Evolutionary conservation across 1,140 invertebrate species (phyloP), one percentile per base, ranked within the genome.

Genomic region (Heliothis subflexa): DNA sequence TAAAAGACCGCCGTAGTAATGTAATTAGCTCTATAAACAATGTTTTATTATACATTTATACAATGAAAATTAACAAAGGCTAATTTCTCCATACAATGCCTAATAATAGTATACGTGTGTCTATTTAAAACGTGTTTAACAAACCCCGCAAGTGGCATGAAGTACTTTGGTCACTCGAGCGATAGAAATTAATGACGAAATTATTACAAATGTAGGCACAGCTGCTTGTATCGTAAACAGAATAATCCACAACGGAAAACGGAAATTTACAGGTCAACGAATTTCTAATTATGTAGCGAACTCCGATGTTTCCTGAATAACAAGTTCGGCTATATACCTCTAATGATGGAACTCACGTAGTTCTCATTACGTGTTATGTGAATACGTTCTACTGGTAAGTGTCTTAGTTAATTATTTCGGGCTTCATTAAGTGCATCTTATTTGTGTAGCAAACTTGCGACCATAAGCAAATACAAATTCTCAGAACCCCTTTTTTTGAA

Each of bases 221-320:
- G 79, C 77, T 83, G 82, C 74, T 79, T 57, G 81, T 79, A 81
- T 81, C 59, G 81, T 81, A 79, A 79, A 81, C 79, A 78, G 73
- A 61, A 78, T 61, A 25, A 72, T 68, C 72, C 72, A 71, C 64
- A 68, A 76, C 71, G 70, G 72, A 74, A 40, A 71, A 57, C 74
- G 61, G 64, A 83, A 82, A 79, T 72, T 83, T 66, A 78, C 81
- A 80, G 80, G 82, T 85, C 84, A 83, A 74, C 78, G 84, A 81
- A 85, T 81, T 82, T 83, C 78, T 82, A 83, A 81, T 85, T 78
- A 81, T 81, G 78, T 82, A 79, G 77, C 74, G 66, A 75, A 79
- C 66, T 50, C 70, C 78, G 78, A 78, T 74, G 78, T 80, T 66
- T 62, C 61, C 50, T 71, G 82, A 78, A 83, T 80, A 80, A 64